Conservation (phyloP, 2,113 vertebrate species). For the Entomyzon cyanotis region DNA sequence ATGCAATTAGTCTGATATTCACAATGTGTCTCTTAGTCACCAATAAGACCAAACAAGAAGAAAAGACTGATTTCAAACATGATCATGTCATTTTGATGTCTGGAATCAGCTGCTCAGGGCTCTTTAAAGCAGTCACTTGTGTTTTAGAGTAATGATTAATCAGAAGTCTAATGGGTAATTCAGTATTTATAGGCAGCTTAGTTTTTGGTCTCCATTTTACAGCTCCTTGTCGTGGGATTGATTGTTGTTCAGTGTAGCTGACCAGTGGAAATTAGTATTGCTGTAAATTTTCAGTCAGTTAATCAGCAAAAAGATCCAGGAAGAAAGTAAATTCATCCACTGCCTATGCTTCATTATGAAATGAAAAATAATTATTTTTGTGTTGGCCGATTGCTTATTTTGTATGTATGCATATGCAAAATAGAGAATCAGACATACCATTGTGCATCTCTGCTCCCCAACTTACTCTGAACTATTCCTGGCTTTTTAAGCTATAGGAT, state of each 20-base stretch:
- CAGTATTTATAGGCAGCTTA: background rate
- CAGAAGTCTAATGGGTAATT: background rate
- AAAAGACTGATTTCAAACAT: background rate
- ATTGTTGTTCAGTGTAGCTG: background rate
- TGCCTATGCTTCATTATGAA: background rate
- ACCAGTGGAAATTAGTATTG: background rate
- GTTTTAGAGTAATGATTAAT: background rate
- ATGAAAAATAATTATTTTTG: background rate
- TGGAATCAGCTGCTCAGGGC: background rate
- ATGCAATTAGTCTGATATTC: background rate
- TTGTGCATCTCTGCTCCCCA: background rate
- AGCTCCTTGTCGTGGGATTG: background rate
- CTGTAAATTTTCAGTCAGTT: background rate
- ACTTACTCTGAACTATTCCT: background rate
- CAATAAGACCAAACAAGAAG: background rate
- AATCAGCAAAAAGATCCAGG: background rate
- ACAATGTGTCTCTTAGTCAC: background rate
- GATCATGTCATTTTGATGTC: background rate
- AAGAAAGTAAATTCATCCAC: background rate
- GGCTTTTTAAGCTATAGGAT: background rate
- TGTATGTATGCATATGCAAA: background rate
- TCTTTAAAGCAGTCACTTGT: background rate
- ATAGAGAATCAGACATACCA: background rate
- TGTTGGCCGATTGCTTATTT: background rate
- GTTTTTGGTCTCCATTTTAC: background rate